Percentiles rank a stretch among this genome's conserved stretches.
phyloP scores from a whole-genome alignment of 2,113 vertebrate genomes.

The Pandion haliaetus region DNA sequence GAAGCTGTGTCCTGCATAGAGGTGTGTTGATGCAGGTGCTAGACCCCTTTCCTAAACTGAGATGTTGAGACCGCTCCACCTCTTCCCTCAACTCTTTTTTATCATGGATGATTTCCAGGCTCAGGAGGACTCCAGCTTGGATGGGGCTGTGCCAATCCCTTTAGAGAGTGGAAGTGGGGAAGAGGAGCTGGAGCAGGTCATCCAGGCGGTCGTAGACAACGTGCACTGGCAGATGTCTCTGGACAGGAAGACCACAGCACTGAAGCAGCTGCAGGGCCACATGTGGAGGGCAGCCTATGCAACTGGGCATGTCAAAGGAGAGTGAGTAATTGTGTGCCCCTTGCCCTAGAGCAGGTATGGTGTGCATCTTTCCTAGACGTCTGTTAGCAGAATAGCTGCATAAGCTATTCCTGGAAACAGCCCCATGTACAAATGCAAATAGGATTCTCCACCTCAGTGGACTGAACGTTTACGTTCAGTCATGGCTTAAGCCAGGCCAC shows the following conservation, averaged over 20 bases:
- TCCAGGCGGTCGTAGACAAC: conserved; percentile 87
- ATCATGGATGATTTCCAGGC: conserved; percentile 68
- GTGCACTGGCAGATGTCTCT: conserved; percentile 95
- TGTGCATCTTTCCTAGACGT: neutral
- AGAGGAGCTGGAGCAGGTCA: conserved; percentile 83
- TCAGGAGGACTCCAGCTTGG: conserved; percentile 87
- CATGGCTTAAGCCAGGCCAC: neutral
- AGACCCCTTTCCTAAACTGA: neutral
- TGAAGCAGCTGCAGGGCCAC: conserved; percentile 96
- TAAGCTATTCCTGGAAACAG: neutral
- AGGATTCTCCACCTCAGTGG: neutral
- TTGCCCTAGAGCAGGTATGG: neutral
- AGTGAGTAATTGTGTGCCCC: conserved; percentile 81
- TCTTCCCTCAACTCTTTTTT: neutral
- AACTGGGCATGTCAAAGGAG: conserved; percentile 88
- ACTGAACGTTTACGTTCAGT: fast-evolving
- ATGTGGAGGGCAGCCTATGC: conserved; percentile 92
- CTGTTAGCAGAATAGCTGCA: neutral
- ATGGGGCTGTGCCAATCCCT: conserved; percentile 84
- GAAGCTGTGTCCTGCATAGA: neutral
- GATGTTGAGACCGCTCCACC: neutral
- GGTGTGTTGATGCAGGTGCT: neutral
- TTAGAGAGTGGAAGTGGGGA: conserved; percentile 77
- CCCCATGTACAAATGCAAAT: neutral
- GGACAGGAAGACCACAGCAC: conserved; percentile 92